phyloP scores from a whole-genome alignment of 2,888 invertebrate species.

The Rhingia rostrata region DNA sequence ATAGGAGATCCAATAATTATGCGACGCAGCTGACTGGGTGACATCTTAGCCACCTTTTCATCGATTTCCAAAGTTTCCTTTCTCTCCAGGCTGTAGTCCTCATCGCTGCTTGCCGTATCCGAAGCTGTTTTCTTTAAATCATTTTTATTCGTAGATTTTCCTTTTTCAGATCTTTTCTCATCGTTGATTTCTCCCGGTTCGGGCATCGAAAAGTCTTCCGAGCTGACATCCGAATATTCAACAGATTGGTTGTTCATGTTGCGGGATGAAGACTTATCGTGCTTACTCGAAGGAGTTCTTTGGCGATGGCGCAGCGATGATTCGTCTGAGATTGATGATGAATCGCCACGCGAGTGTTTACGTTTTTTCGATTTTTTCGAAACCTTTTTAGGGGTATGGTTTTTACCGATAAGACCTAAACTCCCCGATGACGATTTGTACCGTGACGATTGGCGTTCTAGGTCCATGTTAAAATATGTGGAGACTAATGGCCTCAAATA shows the following conservation, averaged over 20 bases:
- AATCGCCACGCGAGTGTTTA: constrained; percentile 67
- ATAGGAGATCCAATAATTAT: constrained; percentile 79
- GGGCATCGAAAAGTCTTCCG: constrained; percentile 94
- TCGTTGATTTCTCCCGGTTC: constrained; percentile 95
- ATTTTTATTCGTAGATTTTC: constrained; percentile 2
- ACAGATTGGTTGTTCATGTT: constrained; percentile 76
- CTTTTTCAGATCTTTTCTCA: constrained; percentile 84
- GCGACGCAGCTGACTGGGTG: constrained; percentile 78
- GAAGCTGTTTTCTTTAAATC: constrained; percentile 27
- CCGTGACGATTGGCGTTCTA: constrained; percentile 64
- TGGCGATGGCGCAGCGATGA: constrained; percentile 33
- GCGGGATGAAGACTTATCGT: constrained; percentile 36
- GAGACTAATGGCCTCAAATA: neutral
- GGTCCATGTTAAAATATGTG: constrained; percentile 52
- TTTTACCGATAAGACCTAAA: constrained; percentile 56
- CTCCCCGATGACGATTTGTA: constrained; percentile 48
- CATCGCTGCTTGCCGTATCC: constrained; percentile 76
- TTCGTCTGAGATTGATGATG: constrained; percentile 56
- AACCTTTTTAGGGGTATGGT: constrained; percentile 70
- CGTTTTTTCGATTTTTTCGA: constrained; percentile 74
- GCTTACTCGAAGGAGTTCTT: constrained; percentile 47
- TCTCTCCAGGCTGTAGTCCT: constrained; percentile 78
- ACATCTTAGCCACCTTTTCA: constrained; percentile 78
- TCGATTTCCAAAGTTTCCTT: constrained; percentile 77
- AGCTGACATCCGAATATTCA: constrained; percentile 96